phyloP scores from a whole-genome alignment of 2,888 invertebrate genomes.

The Drosophila paucipuncta region DNA sequence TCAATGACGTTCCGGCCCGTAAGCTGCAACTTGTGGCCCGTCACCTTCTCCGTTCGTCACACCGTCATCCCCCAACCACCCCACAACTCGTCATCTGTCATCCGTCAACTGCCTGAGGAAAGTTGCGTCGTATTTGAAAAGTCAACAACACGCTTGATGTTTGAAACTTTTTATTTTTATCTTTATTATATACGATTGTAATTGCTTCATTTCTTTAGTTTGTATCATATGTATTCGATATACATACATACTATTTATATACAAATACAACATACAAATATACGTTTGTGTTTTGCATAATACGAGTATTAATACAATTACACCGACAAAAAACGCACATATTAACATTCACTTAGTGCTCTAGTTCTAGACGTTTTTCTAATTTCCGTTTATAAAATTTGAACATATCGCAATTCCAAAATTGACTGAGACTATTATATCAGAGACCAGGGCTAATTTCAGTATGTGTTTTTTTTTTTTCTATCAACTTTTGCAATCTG shows the following conservation, averaged over 20 bases:
- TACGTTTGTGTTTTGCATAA: constrained; percentile 43
- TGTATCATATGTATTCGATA: constrained; percentile 64
- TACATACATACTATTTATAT: constrained; percentile 64
- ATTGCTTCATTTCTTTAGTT: constrained; percentile 78
- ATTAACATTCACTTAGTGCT: constrained; percentile 62
- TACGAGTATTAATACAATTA: constrained; percentile 40
- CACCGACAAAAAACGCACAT: constrained; percentile 66
- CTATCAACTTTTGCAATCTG: constrained; percentile 11
- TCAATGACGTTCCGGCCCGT: constrained; percentile 57
- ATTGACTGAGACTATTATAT: constrained; percentile 57
- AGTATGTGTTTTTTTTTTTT: background rate
- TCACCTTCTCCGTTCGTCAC: background rate
- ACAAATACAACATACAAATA: constrained; percentile 64
- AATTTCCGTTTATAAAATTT: constrained; percentile 10
- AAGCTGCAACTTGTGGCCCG: constrained; percentile 1
- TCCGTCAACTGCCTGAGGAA: constrained; percentile 41
- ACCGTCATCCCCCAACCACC: background rate
- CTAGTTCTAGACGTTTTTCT: constrained; percentile 20
- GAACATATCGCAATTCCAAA: constrained; percentile 55
- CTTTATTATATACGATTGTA: constrained; percentile 82
- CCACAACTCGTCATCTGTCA: constrained; percentile 31
- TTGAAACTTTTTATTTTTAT: constrained; percentile 72
- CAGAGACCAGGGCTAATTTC: background rate
- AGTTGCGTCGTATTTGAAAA: constrained; percentile 34
- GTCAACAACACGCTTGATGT: constrained; percentile 52